Conservation (phyloP, 2,888 invertebrate species). For the Deilephila elpenor region DNA sequence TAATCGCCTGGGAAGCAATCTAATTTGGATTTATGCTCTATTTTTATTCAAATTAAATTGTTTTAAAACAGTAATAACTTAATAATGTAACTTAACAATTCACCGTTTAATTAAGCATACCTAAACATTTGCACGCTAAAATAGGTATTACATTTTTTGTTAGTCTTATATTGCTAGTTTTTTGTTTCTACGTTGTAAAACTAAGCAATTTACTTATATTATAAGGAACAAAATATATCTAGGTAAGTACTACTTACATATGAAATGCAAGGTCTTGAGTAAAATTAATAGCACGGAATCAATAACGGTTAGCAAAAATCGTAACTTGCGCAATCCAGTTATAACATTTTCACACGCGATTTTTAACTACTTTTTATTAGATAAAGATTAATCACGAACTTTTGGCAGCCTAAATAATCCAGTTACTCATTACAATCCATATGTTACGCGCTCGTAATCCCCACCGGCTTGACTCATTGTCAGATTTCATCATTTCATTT, state of each 20-base stretch:
- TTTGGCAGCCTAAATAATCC: background rate
- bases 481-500: conserved; percentile 48
- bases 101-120: background rate
- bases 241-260: conserved; percentile 19
- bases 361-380: conserved; percentile 31
- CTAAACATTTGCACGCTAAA: background rate
- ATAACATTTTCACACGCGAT: conserved; percentile 44
- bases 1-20: conserved; percentile 54
- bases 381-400: conserved; percentile 15
- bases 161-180: background rate
- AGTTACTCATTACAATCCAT: conserved; percentile 19
- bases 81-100: background rate
- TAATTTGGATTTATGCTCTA: conserved; percentile 51
- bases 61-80: background rate
- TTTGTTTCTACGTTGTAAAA: background rate
- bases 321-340: conserved; percentile 31
- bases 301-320: conserved; percentile 38
- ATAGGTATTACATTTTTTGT: background rate
- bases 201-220: background rate
- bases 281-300: conserved; percentile 46
- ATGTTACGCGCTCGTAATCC: conserved; percentile 11
- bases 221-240: background rate
- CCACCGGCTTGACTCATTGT: conserved; percentile 41
- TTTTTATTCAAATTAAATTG: conserved; percentile 19
- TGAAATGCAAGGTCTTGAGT: conserved; percentile 36